Conservation (phyloP, 2,888 invertebrate genomes). For the Poecilobothrus nobilitatus region DNA sequence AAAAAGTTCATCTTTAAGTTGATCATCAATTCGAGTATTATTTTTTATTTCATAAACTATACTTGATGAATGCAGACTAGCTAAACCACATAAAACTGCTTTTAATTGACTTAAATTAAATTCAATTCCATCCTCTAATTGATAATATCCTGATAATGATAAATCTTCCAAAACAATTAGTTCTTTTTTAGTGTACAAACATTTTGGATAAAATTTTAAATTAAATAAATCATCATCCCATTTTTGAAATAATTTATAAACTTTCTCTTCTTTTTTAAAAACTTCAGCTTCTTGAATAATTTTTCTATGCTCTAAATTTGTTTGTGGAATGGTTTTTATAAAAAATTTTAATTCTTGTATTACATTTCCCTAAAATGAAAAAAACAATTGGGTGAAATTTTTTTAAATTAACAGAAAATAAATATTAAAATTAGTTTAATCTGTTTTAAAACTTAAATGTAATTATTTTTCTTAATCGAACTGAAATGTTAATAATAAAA, state of each 20-base stretch:
- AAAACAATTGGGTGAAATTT: neutral
- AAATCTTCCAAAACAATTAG: conserved; percentile 44
- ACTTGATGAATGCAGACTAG: conserved; percentile 41
- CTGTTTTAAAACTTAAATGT: too few relatives aligned
- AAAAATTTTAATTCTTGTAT: conserved; percentile 26
- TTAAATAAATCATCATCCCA: conserved; percentile 21
- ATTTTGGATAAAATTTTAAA: conserved; percentile 23
- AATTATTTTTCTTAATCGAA: too few relatives aligned
- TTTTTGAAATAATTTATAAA: conserved; percentile 30
- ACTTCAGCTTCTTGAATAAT: conserved; percentile 27
- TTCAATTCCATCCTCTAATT: conserved; percentile 23
- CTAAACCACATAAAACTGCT: conserved; percentile 36
- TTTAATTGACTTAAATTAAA: conserved; percentile 35
- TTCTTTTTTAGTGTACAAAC: conserved; percentile 36
- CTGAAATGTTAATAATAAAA: too few relatives aligned
- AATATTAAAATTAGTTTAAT: too few relatives aligned
- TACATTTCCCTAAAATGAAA: conserved; percentile 11
- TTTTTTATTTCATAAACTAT: conserved; percentile 38
- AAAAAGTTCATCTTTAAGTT: conserved; percentile 26
- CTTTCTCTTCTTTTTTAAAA: conserved; percentile 30
- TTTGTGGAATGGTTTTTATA: conserved; percentile 31
- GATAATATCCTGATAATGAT: conserved; percentile 29
- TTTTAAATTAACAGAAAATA: too few relatives aligned
- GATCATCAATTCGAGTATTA: conserved; percentile 28
- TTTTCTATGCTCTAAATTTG: conserved; percentile 26